Evolutionary conservation across 1,140 invertebrate species (phyloP).

Genomic region (Mycetomoellerius zeteki): DNA sequence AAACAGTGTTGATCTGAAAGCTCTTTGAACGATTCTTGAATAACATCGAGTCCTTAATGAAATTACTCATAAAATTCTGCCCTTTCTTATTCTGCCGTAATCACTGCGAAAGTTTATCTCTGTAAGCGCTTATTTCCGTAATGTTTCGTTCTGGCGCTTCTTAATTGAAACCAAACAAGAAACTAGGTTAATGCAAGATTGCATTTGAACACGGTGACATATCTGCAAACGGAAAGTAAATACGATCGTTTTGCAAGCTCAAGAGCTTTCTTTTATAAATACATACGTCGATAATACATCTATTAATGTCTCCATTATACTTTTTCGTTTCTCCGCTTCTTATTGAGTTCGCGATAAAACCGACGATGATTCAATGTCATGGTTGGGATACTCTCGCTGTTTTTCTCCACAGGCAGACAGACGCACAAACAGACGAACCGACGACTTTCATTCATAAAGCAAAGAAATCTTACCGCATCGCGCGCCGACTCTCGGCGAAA

Average conservation of each 20-base stretch:
- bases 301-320: slow-evolving; percentile 22
- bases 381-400: slow-evolving; percentile 56
- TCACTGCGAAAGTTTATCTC: slow-evolving; percentile 23
- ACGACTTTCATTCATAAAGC: slow-evolving; percentile 81
- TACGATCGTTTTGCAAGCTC: background rate
- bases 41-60: slow-evolving; percentile 11
- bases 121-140: background rate
- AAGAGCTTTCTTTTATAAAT: background rate
- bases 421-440: slow-evolving; percentile 46
- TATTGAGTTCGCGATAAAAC: background rate
- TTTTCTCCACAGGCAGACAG: slow-evolving; percentile 40
- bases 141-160: slow-evolving; percentile 24
- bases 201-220: background rate
- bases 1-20: slow-evolving; percentile 22
- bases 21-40: background rate
- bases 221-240: slow-evolving; percentile 10
- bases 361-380: slow-evolving; percentile 77
- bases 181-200: slow-evolving; percentile 26
- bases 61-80: slow-evolving; percentile 7
- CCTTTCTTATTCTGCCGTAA: slow-evolving; percentile 7
- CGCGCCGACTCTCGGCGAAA: slow-evolving; percentile 71
- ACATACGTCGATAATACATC: background rate
- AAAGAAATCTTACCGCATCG: slow-evolving; percentile 72
- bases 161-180: slow-evolving; percentile 44
- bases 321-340: slow-evolving; percentile 37